A percentile compares a stretch with the other conserved stretches of the same genome.
These are phyloP conservation scores for Clarias fuscus DNA, from an alignment of 2,797 vertebrate species.

Conservation along the genomic window DNA sequence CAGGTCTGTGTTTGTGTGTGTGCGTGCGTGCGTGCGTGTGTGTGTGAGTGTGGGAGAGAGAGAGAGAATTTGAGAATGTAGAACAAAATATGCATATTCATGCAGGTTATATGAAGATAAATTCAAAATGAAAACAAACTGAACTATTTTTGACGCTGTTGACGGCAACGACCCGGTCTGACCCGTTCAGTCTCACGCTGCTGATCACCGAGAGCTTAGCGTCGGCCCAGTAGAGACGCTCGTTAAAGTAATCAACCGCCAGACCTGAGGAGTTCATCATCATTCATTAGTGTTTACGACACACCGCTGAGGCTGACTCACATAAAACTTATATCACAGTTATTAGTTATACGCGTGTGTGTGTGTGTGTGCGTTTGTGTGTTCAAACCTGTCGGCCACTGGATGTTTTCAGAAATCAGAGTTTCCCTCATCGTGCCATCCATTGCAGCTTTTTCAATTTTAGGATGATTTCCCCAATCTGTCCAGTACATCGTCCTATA, in stretches of 20 bases:
- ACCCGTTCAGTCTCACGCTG: constrained; percentile 91
- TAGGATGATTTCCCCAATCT: constrained; percentile 97
- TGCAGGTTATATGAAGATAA: background rate
- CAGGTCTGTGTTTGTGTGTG: constrained; percentile 68
- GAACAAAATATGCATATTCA: background rate
- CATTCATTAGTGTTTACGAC: no score
- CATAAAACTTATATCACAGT: background rate
- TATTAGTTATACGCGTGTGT: background rate
- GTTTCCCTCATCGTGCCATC: constrained; percentile 93
- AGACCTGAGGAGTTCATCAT: constrained; percentile 74
- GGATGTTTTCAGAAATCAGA: constrained; percentile 91
- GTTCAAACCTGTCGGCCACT: constrained; percentile 90
- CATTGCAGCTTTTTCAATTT: constrained; percentile 97
- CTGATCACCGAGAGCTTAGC: constrained; percentile 92
- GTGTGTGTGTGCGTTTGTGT: constrained; percentile 13
- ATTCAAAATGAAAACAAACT: constrained; percentile 46
- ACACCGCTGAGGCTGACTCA: no score
- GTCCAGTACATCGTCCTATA: constrained; percentile 97
- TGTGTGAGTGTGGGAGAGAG: background rate
- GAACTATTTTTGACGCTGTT: constrained; percentile 87
- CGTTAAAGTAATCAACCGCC: constrained; percentile 93
- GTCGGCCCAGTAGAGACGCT: constrained; percentile 94
- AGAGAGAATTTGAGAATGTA: constrained; percentile 9
- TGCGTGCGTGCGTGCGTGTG: constrained; percentile 64
- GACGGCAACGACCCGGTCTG: constrained; percentile 85